These are phyloP conservation scores for Sebastiscus tertius DNA, from an alignment of 2,797 vertebrate genomes.

Conservation along the genomic window DNA sequence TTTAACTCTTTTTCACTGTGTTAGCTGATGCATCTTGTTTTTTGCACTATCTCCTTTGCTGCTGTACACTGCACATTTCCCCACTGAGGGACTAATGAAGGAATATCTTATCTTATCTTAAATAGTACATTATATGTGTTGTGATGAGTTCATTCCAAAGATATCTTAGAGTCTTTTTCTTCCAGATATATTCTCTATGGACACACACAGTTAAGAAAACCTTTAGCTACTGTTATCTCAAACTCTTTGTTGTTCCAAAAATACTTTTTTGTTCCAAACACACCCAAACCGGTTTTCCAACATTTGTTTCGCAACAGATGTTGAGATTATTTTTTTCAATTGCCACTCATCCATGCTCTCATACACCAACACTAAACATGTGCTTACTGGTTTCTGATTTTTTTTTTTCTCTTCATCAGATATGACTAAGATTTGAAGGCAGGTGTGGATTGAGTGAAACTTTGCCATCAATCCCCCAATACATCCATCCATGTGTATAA, in stretches of 20 bases:
- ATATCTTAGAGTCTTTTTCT: background rate
- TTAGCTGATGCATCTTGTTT: no score
- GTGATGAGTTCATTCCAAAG: background rate
- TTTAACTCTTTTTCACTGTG: no score
- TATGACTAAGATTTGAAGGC: conserved; percentile 49
- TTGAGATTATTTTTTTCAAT: background rate
- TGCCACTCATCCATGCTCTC: background rate
- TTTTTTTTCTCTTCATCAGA: conserved; percentile 46
- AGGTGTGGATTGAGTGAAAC: conserved; percentile 58
- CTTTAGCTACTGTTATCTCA: background rate
- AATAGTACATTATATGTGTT: background rate
- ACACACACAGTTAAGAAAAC: no score
- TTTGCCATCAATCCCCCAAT: conserved; percentile 30
- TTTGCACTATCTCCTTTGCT: no score
- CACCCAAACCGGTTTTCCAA: background rate
- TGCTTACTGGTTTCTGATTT: background rate
- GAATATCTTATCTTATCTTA: no score
- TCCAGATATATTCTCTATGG: background rate
- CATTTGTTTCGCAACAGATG: background rate
- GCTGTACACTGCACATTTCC: no score
- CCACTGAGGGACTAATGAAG: no score
- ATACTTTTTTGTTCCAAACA: background rate
- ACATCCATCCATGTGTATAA: conserved; percentile 97
- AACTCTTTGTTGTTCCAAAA: background rate
- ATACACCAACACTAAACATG: background rate